Conservation (phyloP, 2,797 vertebrate genomes). For the Hoplostethus mediterraneus region DNA sequence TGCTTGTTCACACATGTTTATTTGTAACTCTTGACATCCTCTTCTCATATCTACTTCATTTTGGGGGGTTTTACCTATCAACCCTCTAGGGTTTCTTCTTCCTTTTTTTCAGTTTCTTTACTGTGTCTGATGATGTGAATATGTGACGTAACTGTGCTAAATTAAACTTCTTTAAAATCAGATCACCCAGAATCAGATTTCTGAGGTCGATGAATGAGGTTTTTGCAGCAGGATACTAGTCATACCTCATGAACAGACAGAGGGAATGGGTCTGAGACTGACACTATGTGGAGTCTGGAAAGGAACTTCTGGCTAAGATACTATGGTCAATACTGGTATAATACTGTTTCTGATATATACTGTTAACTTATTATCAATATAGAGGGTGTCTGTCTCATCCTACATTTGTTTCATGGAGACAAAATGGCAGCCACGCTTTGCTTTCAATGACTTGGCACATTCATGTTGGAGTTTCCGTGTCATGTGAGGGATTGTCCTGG, state of each 20-base stretch:
- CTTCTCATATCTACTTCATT: too few relatives aligned
- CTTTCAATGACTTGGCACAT: not conserved
- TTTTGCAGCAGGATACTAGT: not conserved
- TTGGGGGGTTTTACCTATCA: too few relatives aligned
- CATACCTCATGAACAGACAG: not conserved
- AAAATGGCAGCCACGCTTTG: not conserved
- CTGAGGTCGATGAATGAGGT: not conserved
- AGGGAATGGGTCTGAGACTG: not conserved
- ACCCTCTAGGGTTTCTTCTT: too few relatives aligned
- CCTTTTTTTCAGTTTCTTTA: too few relatives aligned
- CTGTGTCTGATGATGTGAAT: too few relatives aligned
- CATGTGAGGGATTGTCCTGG: conserved; percentile 39
- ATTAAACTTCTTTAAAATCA: too few relatives aligned
- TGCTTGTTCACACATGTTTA: too few relatives aligned
- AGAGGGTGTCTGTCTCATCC: not conserved
- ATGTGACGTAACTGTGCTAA: too few relatives aligned
- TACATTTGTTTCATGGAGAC: not conserved
- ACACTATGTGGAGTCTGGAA: not conserved
- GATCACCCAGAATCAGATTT: too few relatives aligned
- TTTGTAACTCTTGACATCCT: too few relatives aligned
- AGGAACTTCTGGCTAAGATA: not conserved
- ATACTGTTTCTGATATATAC: too few relatives aligned
- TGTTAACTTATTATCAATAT: too few relatives aligned
- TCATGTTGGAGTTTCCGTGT: conserved; percentile 8
- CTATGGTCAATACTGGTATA: not conserved